These are phyloP conservation scores for Zhuqinia jingwanae DNA, from an alignment of 2,888 invertebrate species.

Conservation along the genomic window DNA sequence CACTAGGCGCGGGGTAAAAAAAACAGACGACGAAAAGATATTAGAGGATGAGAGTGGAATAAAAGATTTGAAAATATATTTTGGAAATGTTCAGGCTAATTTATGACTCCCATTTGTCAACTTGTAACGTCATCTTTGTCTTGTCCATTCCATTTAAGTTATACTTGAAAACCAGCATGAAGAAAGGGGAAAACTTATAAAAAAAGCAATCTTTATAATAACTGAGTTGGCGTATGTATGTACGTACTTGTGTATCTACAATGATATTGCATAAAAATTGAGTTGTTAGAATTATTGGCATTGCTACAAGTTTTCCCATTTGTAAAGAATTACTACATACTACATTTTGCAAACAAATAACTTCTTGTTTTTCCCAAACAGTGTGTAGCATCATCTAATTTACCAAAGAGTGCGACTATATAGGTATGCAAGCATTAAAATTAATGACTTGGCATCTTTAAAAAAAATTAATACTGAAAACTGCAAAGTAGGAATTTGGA, in stretches of 20 bases:
- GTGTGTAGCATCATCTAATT: background rate
- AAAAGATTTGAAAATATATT: slow-evolving; percentile 61
- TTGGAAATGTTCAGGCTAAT: slow-evolving; percentile 61
- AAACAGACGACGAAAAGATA: background rate
- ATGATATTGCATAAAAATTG: background rate
- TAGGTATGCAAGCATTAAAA: no score
- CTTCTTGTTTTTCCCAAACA: background rate
- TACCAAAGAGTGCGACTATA: no score
- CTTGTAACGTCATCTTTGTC: slow-evolving; percentile 67
- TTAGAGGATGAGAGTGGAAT: slow-evolving; percentile 53
- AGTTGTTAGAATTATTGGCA: background rate
- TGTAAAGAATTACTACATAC: slow-evolving; percentile 50
- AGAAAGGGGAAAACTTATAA: background rate
- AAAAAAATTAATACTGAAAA: no score
- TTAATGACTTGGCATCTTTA: no score
- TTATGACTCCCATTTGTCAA: slow-evolving; percentile 70
- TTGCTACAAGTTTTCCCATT: slow-evolving; percentile 39
- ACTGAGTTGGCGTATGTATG: no score
- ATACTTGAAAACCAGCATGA: background rate
- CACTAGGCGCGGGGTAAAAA: background rate
- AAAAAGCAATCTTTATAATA: slow-evolving; percentile 1
- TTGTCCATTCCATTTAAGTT: slow-evolving; percentile 46
- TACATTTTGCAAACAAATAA: no score
- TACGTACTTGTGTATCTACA: background rate
- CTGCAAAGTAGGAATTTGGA: no score